A percentile compares a stretch with the other conserved stretches of the same genome.
phyloP scores from a whole-genome alignment of 2,888 invertebrate genomes.

The Orchesella flavescens region DNA sequence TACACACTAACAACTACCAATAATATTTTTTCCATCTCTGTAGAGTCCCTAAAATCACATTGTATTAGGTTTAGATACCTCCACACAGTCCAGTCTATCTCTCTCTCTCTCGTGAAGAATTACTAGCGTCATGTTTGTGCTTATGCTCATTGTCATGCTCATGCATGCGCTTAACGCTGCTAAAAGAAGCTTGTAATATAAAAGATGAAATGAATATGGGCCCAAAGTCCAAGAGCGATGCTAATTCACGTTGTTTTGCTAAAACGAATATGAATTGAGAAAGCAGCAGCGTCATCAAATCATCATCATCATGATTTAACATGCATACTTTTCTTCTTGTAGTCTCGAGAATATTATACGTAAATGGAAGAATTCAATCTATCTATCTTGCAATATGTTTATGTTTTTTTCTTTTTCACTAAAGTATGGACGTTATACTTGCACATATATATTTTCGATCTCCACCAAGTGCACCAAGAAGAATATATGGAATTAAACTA shows the following conservation, averaged over 20 bases:
- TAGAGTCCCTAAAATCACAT: too few relatives aligned
- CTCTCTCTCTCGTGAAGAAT: too few relatives aligned
- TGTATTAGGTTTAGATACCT: too few relatives aligned
- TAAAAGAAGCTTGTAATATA: background rate
- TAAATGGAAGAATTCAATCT: background rate
- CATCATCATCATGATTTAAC: background rate
- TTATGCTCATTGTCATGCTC: background rate
- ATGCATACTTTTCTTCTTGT: background rate
- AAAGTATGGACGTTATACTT: too few relatives aligned
- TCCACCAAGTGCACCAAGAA: too few relatives aligned
- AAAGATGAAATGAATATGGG: background rate
- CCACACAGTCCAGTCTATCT: too few relatives aligned
- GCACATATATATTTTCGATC: too few relatives aligned
- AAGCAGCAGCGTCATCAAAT: background rate
- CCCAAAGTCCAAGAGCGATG: constrained; percentile 15
- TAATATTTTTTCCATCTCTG: too few relatives aligned
- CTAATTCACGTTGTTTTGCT: constrained; percentile 16
- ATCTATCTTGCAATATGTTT: background rate
- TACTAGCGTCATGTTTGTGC: background rate
- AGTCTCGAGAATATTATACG: background rate
- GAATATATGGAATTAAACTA: background rate
- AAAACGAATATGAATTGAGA: background rate
- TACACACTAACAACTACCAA: too few relatives aligned
- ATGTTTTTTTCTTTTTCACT: background rate
- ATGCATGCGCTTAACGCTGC: background rate